Percentiles rank a stretch among this genome's conserved stretches.
Evolutionary conservation across 1,140 invertebrate species (phyloP).

Genomic region (Drosophila fuyamai): DNA sequence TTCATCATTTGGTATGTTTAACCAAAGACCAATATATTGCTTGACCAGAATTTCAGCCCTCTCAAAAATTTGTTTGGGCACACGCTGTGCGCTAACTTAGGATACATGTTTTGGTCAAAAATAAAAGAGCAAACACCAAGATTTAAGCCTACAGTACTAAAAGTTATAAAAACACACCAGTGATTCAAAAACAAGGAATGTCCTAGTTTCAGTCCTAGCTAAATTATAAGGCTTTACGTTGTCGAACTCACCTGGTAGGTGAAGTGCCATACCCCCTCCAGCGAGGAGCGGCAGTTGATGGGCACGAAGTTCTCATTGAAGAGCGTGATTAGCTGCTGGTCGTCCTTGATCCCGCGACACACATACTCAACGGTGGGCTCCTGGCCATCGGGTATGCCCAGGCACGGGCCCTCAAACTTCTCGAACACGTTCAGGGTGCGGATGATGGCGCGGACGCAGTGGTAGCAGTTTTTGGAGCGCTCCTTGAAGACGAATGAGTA

Average conservation of each 20-base stretch:
- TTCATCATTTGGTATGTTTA: too few relatives aligned
- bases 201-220: too few relatives aligned
- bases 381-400: conserved; percentile 87
- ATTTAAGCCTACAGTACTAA: too few relatives aligned
- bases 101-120: too few relatives aligned
- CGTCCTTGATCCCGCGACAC: conserved; percentile 89
- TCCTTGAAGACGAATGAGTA: conserved; percentile 93
- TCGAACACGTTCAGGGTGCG: conserved; percentile 95
- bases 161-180: too few relatives aligned
- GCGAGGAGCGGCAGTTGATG: conserved; percentile 95
- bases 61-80: too few relatives aligned
- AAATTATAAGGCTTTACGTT: too few relatives aligned
- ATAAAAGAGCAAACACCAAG: too few relatives aligned
- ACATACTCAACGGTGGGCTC: conserved; percentile 91
- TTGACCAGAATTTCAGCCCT: too few relatives aligned
- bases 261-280: conserved; percentile 98
- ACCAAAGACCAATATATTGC: too few relatives aligned
- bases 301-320: conserved; percentile 96
- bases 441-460: conserved; percentile 93
- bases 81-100: too few relatives aligned
- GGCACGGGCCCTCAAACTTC: conserved; percentile 92
- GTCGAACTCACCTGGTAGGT: conserved; percentile 90
- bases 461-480: conserved; percentile 89
- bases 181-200: too few relatives aligned
- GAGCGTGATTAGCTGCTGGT: conserved; percentile 93